phyloP scores from a whole-genome alignment of 1,140 invertebrate genomes.

The Aphis gossypii region DNA sequence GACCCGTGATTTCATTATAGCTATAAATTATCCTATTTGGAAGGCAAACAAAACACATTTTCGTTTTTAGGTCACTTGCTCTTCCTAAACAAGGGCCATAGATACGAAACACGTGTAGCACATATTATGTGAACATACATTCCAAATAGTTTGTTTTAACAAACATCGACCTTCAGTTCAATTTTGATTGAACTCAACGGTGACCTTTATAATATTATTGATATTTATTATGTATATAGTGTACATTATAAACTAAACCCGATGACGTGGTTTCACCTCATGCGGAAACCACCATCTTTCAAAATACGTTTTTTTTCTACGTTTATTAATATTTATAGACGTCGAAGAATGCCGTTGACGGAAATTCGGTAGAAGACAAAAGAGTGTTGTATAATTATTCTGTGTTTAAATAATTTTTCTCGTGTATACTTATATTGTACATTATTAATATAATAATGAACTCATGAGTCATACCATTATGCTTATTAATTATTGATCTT shows the following conservation, averaged over 20 bases:
- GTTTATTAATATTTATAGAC: constrained; percentile 5
- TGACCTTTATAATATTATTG: neutral
- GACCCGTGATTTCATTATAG: constrained; percentile 7
- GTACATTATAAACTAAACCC: neutral
- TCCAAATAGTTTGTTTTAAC: neutral
- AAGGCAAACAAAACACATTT: neutral
- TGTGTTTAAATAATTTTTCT: constrained; percentile 8
- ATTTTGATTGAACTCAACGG: neutral
- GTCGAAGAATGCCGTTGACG: neutral
- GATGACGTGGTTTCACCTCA: constrained; percentile 20
- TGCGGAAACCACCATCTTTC: neutral
- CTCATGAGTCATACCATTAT: neutral
- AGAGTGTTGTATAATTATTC: neutral
- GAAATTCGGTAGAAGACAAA: neutral
- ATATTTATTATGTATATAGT: neutral
- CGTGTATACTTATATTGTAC: neutral
- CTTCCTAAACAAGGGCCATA: neutral
- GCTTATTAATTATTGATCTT: neutral
- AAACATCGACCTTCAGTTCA: neutral
- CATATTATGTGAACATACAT: neutral
- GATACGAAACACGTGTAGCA: neutral
- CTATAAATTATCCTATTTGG: constrained; percentile 22
- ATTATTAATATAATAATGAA: constrained; percentile 21
- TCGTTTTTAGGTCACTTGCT: neutral
- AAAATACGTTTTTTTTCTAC: neutral